These are phyloP conservation scores for Trichopoda pennipes DNA, from an alignment of 2,888 invertebrate species.

Conservation along the genomic window DNA sequence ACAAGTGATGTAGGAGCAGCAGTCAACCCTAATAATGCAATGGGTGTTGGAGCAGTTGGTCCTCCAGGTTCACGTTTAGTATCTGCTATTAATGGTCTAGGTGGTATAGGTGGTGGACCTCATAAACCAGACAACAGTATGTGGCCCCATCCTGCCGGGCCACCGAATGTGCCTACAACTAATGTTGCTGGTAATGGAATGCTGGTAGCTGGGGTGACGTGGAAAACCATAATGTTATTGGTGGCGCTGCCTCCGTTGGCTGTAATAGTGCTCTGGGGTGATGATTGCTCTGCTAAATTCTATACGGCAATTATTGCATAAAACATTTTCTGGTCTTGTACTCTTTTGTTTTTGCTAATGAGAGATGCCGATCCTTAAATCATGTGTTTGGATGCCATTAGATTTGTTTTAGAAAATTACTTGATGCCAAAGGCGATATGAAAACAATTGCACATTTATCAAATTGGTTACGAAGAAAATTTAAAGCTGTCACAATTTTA, in stretches of 20 bases:
- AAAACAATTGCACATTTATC: too few relatives aligned
- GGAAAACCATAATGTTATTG: conserved; percentile 63
- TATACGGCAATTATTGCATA: too few relatives aligned
- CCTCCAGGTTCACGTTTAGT: conserved; percentile 75
- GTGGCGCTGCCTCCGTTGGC: conserved; percentile 44
- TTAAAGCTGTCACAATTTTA: too few relatives aligned
- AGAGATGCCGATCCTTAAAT: too few relatives aligned
- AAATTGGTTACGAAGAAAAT: too few relatives aligned
- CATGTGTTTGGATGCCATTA: too few relatives aligned
- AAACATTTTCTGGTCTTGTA: too few relatives aligned
- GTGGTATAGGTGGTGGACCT: conserved; percentile 78
- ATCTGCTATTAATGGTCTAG: conserved; percentile 72
- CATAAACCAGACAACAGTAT: conserved; percentile 80
- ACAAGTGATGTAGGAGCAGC: conserved; percentile 72
- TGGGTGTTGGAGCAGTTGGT: conserved; percentile 71
- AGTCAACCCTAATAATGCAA: conserved; percentile 74
- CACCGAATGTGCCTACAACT: conserved; percentile 69
- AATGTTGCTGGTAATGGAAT: conserved; percentile 72
- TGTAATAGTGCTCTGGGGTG: conserved; percentile 76
- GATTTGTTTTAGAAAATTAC: too few relatives aligned
- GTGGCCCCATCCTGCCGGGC: conserved; percentile 81
- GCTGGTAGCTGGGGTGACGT: conserved; percentile 72
- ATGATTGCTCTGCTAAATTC: conserved; percentile 71
- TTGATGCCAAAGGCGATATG: too few relatives aligned
- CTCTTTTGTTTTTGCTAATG: too few relatives aligned